Base-by-base conservation (phyloP, 2,888 invertebrate genomes). In the Amorpha juglandis region DNA sequence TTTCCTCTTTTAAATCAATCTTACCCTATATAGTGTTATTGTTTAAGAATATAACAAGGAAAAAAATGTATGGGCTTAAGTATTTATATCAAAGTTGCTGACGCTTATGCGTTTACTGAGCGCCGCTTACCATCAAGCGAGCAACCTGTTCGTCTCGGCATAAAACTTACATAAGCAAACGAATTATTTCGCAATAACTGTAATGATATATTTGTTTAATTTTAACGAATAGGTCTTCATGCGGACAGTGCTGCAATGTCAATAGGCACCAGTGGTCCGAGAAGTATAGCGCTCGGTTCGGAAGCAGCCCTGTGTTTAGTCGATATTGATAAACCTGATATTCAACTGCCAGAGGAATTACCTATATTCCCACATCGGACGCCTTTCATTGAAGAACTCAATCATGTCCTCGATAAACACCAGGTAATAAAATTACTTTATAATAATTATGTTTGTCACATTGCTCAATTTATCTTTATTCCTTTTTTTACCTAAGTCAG, bases 301-400 rank as follows among this genome's bases (percentile, higher is more conserved):
- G 96, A 98, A 94, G 98, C 98, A 11, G 97, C 97, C 70, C 94
- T 99, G 64, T 99, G 99, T 91, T 96, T 98, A 82, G 98, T 99
- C 64, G 99, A 99, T 91, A 97, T 99, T 73, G 99, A 99, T 89
- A 97, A 97, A 77, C 97, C 97, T 74, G 96, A 95, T 77, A 97
- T 99, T 76, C 98, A 99, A 87, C 94, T 98, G 76, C 99, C 99
- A 0, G 99, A 99, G 90, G 99, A 99, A 88, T 92, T 99, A 78
- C 98, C 99, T 0, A 95, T 95, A 69, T 98, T 99, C 88, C 99
- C 99, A 0, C 97, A 99, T 85, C 95, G 97, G 82, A 95, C 96
- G 71, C 97, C 98, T 67, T 97, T 99, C 77, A 95, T 97, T 74
- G 96, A 97, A 52, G 99, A 99, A 92, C 95, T 99, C 63, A 95